phyloP scores from a whole-genome alignment of 2,888 invertebrate genomes.

The Caenorhabditis sulstoni region DNA sequence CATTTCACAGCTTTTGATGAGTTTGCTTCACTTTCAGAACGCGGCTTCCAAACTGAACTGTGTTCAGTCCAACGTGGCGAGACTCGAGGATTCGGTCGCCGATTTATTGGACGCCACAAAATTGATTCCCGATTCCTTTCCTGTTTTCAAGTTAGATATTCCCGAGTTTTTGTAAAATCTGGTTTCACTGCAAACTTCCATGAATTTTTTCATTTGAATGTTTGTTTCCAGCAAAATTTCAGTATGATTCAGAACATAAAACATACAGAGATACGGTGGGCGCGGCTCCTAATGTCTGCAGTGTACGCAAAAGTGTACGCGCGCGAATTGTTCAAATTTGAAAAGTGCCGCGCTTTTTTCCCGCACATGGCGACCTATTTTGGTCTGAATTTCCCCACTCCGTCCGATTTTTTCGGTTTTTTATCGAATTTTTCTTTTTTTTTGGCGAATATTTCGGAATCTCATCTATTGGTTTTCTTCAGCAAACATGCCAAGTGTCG shows the following conservation, averaged over 20 bases:
- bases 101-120: slow-evolving; percentile 46
- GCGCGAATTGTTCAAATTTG: slow-evolving; percentile 47
- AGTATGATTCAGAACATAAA: slow-evolving; percentile 25
- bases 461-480: neutral
- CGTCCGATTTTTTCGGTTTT: neutral
- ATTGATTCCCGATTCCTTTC: slow-evolving; percentile 25
- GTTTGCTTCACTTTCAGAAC: slow-evolving; percentile 19
- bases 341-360: slow-evolving; percentile 31
- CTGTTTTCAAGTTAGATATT: slow-evolving; percentile 19
- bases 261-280: neutral
- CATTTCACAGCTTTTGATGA: neutral
- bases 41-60: slow-evolving; percentile 43
- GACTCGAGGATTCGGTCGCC: slow-evolving; percentile 52
- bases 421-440: neutral
- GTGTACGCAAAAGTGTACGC: slow-evolving; percentile 26
- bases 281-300: slow-evolving; percentile 40
- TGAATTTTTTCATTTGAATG: neutral
- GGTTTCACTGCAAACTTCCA: neutral
- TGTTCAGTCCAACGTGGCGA: slow-evolving; percentile 34
- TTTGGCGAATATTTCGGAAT: neutral
- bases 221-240: slow-evolving; percentile 35
- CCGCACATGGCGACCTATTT: slow-evolving; percentile 17
- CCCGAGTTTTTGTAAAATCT: slow-evolving; percentile 25
- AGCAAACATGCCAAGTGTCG: slow-evolving; percentile 35
- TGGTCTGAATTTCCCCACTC: neutral